Evolutionary conservation across 2,888 invertebrate species (phyloP), one percentile per base, ranked within the genome.

Genomic region (Hyppa rectilinea): DNA sequence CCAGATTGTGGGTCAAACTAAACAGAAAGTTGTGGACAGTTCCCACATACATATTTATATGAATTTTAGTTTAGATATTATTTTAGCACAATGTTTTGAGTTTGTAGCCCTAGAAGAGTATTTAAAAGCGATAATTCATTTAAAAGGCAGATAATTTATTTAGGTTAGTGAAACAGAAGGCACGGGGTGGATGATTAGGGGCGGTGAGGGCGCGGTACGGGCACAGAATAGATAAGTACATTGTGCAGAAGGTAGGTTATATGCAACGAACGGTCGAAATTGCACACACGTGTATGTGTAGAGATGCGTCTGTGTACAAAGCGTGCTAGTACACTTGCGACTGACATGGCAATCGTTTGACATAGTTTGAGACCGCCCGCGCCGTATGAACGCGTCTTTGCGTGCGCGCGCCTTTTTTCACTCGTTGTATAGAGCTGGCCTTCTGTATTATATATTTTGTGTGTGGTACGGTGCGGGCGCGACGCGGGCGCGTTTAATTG

Each of bases 71-170:
- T 63, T 20, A 36, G 40, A 47, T 38, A 62, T 73, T 67, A 67
- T 62, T 43, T 53, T 45, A 61, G 62, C 6, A 55, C 23, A 71
- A 74, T 83, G 66, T 74, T 76, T n/a, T 69, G 63, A 52, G 65
- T 72, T 72, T 61, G 40, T 71, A 74, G 75, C 71, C 70, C 60
- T 78, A 71, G 65, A 83, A 74, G 68, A 81, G 82, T 83, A 83
- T 86, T 86, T 79, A 83, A 84, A 69, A 72, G 81, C 75, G 76
- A 85, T 89, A 84, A 87, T 89, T 89, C 68, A 87, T 86, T 89
- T 87, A 88, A 82, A 83, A 81, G 80, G 73, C 75, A 77, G 78
- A 84, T 88, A 87, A 90, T 87, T 88, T 87, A 87, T 87, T 88
- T 87, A 86, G 81, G 83, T 85, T 86, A 83, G 84, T 82, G 78